These are phyloP conservation scores for Microchirus variegatus DNA, from an alignment of 2,797 vertebrate genomes.

Conservation along the genomic window DNA sequence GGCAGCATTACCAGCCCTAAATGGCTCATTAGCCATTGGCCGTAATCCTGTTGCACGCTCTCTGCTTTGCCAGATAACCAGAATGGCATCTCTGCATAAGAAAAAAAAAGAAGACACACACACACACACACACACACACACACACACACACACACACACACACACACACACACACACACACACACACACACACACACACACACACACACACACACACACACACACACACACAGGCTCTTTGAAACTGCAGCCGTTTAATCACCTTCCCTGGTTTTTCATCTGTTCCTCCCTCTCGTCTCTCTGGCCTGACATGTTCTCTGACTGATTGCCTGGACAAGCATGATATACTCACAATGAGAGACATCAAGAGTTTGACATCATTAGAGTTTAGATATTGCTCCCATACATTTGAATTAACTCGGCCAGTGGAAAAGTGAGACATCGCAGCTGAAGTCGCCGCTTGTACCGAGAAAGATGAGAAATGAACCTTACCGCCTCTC, in stretches of 20 bases:
- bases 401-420: constrained; percentile 27
- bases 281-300: constrained; percentile 20
- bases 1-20: constrained; percentile 40
- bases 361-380: constrained; percentile 42
- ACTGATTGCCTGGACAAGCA: constrained; percentile 25
- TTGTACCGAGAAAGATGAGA: constrained; percentile 23
- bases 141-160: too few species aligned
- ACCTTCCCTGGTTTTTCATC: constrained; percentile 30
- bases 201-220: too few species aligned
- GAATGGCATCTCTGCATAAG: constrained; percentile 41
- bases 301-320: constrained; percentile 8
- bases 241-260: constrained; percentile 52
- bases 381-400: constrained; percentile 36
- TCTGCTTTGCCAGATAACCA: constrained; percentile 56
- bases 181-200: too few species aligned
- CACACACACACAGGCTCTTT: constrained; percentile 36
- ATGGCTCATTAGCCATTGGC: constrained; percentile 69
- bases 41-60: constrained; percentile 52
- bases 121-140: too few species aligned
- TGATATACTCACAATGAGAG: constrained; percentile 39
- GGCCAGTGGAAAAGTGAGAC: constrained; percentile 16
- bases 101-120: too few species aligned
- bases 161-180: too few species aligned
- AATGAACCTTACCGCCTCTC: constrained; percentile 21
- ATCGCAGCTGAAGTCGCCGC: constrained; percentile 22